These are phyloP conservation scores for Drosophila formosana DNA, from an alignment of 2,888 invertebrate species.

Conservation along the genomic window DNA sequence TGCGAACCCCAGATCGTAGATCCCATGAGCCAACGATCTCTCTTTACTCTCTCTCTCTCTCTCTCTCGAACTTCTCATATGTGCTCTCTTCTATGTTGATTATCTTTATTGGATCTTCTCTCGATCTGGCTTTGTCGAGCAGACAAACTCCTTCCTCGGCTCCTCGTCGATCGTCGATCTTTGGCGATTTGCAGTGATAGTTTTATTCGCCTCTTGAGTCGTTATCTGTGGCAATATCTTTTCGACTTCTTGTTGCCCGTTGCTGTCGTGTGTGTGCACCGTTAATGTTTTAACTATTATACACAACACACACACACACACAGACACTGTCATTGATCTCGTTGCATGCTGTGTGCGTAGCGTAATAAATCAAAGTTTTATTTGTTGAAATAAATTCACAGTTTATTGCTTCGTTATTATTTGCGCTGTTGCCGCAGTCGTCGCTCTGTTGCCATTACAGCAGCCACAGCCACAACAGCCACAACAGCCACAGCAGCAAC, in stretches of 20 bases:
- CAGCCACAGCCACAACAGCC: conserved; percentile 11
- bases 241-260: conserved; percentile 50
- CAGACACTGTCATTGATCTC: conserved; percentile 21
- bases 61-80: not conserved
- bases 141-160: not conserved
- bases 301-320: conserved; percentile 16
- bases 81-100: not conserved
- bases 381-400: conserved; percentile 84
- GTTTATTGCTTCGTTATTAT: conserved; percentile 84
- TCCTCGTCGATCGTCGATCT: not conserved
- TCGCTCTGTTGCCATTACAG: conserved; percentile 2
- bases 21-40: not conserved
- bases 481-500: conserved; percentile 24
- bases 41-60: not conserved
- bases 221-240: conserved; percentile 59
- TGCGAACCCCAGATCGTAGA: not conserved
- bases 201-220: conserved; percentile 38
- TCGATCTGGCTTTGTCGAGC: not conserved
- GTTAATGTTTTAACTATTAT: conserved; percentile 55
- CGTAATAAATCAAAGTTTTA: conserved; percentile 84
- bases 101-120: not conserved
- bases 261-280: conserved; percentile 58
- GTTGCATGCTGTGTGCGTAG: conserved; percentile 83
- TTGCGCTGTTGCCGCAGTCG: conserved; percentile 48
- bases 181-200: conserved; percentile 29